phyloP scores from a whole-genome alignment of 2,113 vertebrate genomes.

The Peromyscus polionotus region DNA sequence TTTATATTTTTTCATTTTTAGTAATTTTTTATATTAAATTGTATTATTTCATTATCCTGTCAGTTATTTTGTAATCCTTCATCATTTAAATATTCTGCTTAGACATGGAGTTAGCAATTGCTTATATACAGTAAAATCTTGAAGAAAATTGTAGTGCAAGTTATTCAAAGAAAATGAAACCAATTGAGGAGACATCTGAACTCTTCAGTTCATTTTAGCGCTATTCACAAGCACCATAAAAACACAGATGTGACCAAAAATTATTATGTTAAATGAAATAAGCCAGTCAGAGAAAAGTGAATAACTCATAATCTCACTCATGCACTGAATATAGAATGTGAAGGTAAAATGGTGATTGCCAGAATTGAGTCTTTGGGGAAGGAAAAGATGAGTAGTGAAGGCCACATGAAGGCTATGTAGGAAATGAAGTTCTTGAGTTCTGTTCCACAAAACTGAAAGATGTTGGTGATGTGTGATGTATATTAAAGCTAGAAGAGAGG shows the following conservation, averaged over 20 bases:
- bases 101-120: not conserved
- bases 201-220: not conserved
- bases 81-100: not conserved
- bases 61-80: not conserved
- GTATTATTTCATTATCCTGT: not conserved
- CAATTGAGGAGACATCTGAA: not conserved
- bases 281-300: not conserved
- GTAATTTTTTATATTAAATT: not conserved
- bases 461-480: not conserved
- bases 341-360: not conserved
- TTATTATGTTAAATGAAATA: not conserved
- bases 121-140: not conserved
- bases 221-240: not conserved
- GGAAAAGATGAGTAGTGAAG: not conserved
- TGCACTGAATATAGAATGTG: not conserved
- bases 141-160: not conserved
- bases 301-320: not conserved
- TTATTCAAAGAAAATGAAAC: not conserved
- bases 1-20: not conserved
- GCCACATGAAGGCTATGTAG: not conserved
- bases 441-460: not conserved
- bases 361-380: not conserved
- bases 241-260: not conserved
- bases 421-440: not conserved
- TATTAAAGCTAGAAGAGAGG: not conserved